These are phyloP conservation scores for Invenusta paracnida DNA, from an alignment of 2,888 invertebrate species.

Conservation along the genomic window DNA sequence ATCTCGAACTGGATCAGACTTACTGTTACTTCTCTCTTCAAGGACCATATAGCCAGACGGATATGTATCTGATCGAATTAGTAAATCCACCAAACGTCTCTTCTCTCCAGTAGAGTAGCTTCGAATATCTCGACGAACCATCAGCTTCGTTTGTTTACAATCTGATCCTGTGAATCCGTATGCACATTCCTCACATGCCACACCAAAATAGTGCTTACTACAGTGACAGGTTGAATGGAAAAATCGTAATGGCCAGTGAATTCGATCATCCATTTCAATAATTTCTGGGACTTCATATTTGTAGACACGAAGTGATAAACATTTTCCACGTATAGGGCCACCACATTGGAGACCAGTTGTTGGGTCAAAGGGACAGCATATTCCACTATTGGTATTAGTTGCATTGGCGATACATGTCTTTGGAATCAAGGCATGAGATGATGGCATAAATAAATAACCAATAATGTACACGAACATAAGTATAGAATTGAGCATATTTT, in stretches of 20 bases:
- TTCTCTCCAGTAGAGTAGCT: neutral
- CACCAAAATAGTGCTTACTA: slow-evolving; percentile 25
- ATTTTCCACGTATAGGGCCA: neutral
- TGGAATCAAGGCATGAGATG: neutral
- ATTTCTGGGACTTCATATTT: neutral
- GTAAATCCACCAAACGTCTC: neutral
- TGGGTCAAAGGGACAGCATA: neutral
- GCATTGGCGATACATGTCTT: neutral
- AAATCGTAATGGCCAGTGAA: slow-evolving; percentile 37
- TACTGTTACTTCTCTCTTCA: slow-evolving; percentile 31
- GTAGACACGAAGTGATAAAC: neutral
- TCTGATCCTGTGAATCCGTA: neutral
- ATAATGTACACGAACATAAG: too few species aligned
- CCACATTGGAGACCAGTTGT: neutral
- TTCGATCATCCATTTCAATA: slow-evolving; percentile 22
- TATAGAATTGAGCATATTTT: too few species aligned
- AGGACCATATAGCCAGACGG: slow-evolving; percentile 33
- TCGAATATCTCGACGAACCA: slow-evolving; percentile 5
- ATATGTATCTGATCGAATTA: neutral
- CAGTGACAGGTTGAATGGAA: slow-evolving; percentile 34
- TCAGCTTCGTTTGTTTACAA: neutral
- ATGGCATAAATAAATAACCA: too few species aligned
- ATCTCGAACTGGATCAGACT: slow-evolving; percentile 33
- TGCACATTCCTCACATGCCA: slow-evolving; percentile 30
- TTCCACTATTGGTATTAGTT: neutral